Percentiles rank a stretch among this genome's conserved stretches.
phyloP scores from a whole-genome alignment of 2,797 vertebrate species.

The Agapornis canus region DNA sequence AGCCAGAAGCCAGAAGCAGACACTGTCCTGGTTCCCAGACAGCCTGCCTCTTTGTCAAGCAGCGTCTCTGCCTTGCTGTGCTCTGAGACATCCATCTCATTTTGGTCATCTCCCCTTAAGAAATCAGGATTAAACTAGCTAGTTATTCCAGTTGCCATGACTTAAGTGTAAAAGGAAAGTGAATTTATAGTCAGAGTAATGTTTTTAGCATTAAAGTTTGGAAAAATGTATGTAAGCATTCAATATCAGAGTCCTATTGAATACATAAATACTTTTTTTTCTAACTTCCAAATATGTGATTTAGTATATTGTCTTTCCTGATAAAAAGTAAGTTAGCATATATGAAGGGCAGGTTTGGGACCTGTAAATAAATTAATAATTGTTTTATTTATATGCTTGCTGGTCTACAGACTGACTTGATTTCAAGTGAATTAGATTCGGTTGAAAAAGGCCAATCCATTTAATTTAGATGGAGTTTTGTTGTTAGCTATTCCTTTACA shows the following conservation, averaged over 20 bases:
- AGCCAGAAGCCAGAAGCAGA: neutral
- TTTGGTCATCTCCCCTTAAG: neutral
- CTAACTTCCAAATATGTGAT: neutral
- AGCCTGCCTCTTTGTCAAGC: neutral
- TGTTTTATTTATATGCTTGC: neutral
- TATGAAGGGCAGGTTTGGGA: neutral
- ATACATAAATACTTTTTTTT: rapidly evolving
- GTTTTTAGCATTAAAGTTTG: neutral
- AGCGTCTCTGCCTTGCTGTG: neutral
- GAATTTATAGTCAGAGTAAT: neutral
- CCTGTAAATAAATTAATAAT: neutral
- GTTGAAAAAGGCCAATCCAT: neutral
- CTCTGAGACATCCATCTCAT: rapidly evolving
- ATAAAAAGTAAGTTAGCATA: neutral
- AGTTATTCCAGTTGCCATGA: neutral
- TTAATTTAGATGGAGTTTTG: neutral
- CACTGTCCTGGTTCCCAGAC: rapidly evolving
- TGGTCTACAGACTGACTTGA: neutral
- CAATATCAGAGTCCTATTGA: neutral
- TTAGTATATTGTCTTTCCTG: neutral
- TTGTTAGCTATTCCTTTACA: neutral
- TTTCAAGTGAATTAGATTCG: neutral
- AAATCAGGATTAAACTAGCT: neutral
- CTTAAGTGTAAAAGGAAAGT: neutral
- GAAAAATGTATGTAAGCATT: neutral